phyloP scores from a whole-genome alignment of 2,888 invertebrate species.

The Spicauda simplicius region DNA sequence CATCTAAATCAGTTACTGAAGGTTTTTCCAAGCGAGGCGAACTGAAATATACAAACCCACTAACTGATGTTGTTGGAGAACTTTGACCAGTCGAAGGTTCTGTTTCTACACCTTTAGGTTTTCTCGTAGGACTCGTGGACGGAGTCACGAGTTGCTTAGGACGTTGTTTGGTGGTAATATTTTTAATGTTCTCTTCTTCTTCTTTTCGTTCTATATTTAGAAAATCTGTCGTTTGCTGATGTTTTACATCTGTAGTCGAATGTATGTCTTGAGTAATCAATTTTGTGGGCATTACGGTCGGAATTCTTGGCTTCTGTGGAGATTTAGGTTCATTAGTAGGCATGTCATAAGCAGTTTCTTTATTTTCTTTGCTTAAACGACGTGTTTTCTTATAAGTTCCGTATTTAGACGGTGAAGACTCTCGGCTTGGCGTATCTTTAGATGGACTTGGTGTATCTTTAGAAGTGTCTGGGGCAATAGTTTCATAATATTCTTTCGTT shows the following conservation, averaged over 20 bases:
- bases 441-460: constrained; percentile 33
- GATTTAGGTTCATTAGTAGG: constrained; percentile 37
- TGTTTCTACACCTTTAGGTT: constrained; percentile 61
- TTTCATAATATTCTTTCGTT: neutral
- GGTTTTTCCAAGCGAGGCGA: constrained; percentile 60
- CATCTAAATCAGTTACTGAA: constrained; percentile 70
- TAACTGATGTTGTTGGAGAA: constrained; percentile 83
- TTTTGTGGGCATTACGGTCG: constrained; percentile 43
- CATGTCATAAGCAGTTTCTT: neutral
- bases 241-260: constrained; percentile 54
- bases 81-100: constrained; percentile 75
- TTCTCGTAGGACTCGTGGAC: constrained; percentile 80
- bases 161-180: constrained; percentile 52
- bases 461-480: constrained; percentile 1
- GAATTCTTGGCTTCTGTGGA: neutral
- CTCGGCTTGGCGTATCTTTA: constrained; percentile 38
- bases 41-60: constrained; percentile 80
- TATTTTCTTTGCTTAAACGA: constrained; percentile 39
- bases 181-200: constrained; percentile 58
- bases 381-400: constrained; percentile 54
- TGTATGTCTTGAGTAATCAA: constrained; percentile 58
- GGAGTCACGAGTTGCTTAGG: constrained; percentile 76
- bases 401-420: constrained; percentile 52
- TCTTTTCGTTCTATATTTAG: constrained; percentile 60
- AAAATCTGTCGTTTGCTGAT: constrained; percentile 62